Percentiles rank a stretch among this genome's conserved stretches.
These are phyloP conservation scores for Prorops nasuta DNA, from an alignment of 1,140 invertebrate species.

Conservation along the genomic window DNA sequence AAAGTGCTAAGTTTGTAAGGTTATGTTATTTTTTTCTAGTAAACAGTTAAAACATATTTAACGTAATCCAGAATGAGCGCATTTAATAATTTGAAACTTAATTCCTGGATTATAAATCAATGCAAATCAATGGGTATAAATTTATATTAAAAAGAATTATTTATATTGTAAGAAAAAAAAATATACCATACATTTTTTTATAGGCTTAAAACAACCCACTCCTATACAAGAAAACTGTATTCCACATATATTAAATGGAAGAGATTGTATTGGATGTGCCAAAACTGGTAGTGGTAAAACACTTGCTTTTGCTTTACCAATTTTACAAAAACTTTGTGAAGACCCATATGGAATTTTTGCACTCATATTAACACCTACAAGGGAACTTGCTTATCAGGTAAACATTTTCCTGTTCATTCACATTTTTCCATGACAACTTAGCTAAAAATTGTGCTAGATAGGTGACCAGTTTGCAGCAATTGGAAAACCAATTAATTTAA, in stretches of 20 bases:
- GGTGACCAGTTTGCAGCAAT: conserved; percentile 89
- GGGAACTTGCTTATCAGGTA: conserved; percentile 87
- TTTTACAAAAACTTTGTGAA: conserved; percentile 88
- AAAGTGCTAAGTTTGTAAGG: too few species aligned
- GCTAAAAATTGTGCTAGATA: conserved; percentile 63
- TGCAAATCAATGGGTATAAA: conserved; percentile 44
- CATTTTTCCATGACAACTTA: not conserved
- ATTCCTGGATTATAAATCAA: conserved; percentile 47
- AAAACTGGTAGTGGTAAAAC: conserved; percentile 99
- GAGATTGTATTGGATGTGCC: conserved; percentile 91
- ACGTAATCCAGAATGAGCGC: too few species aligned
- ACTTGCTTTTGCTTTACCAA: conserved; percentile 93
- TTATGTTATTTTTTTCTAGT: too few species aligned
- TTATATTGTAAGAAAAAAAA: conserved; percentile 9
- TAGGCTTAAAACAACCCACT: conserved; percentile 79
- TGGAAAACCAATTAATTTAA: conserved; percentile 81
- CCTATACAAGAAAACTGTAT: conserved; percentile 84
- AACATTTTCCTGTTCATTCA: not conserved
- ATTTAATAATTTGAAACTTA: conserved; percentile 45
- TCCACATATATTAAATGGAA: conserved; percentile 74
- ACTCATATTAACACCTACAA: conserved; percentile 91
- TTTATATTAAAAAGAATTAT: not conserved
- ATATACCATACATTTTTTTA: conserved; percentile 18
- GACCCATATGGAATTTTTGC: conserved; percentile 90
- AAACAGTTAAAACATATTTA: too few species aligned